A percentile compares a stretch with the other conserved stretches of the same genome.
phyloP scores from a whole-genome alignment of 2,113 vertebrate genomes.

The Malurus cyaneus region DNA sequence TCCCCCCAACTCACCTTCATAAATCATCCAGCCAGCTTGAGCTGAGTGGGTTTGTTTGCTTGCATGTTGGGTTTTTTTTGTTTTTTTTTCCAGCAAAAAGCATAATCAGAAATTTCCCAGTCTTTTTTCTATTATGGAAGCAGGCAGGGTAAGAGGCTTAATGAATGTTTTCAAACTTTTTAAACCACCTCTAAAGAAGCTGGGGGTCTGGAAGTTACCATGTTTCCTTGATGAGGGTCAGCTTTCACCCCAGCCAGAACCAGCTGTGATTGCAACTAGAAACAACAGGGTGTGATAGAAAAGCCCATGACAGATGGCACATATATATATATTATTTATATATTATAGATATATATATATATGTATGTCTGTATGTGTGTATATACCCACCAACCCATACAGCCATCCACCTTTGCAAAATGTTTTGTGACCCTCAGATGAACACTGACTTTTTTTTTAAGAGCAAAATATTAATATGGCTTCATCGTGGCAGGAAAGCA shows the following conservation, averaged over 20 bases:
- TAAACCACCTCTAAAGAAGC: neutral
- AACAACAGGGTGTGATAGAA: neutral
- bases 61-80: neutral
- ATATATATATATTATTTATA: neutral
- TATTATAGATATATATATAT: too few relatives aligned
- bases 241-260: slow-evolving; percentile 19
- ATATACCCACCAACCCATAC: neutral
- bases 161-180: neutral
- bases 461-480: neutral
- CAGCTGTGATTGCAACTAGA: neutral
- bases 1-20: neutral
- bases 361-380: neutral
- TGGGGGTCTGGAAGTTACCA: neutral
- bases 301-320: neutral
- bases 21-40: neutral
- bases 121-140: neutral
- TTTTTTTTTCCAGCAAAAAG: neutral
- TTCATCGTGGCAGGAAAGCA: neutral
- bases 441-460: neutral
- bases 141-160: neutral
- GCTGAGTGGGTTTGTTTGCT: neutral
- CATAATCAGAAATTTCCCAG: neutral
- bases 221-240: slow-evolving; percentile 37
- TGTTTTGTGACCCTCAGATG: neutral
- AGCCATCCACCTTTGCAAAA: neutral